phyloP scores from a whole-genome alignment of 2,113 vertebrate genomes.

The Peucedramus taeniatus region DNA sequence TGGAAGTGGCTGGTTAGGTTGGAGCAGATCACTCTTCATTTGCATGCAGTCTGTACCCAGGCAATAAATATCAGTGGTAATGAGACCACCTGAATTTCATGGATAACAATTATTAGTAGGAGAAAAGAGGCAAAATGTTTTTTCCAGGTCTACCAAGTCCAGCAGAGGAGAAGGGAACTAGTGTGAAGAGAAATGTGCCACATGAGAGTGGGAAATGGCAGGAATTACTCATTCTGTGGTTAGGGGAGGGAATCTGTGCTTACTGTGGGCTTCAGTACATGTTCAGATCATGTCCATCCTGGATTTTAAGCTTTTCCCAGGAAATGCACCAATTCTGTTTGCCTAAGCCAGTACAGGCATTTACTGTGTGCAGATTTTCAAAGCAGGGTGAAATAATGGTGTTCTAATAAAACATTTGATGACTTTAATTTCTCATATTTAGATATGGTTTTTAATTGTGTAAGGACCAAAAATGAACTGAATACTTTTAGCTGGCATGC shows the following conservation, averaged over 20 bases:
- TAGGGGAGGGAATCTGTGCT: neutral
- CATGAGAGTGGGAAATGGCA: neutral
- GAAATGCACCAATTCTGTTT: neutral
- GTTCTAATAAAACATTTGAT: neutral
- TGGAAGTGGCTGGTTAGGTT: neutral
- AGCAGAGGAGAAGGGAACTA: neutral
- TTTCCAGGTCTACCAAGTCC: neutral
- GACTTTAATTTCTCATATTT: neutral
- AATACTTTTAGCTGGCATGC: neutral
- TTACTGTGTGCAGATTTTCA: neutral
- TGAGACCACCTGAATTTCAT: neutral
- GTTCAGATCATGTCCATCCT: neutral
- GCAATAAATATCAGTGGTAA: neutral
- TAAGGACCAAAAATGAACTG: neutral
- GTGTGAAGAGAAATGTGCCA: neutral
- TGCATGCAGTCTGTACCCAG: neutral
- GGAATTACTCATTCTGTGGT: neutral
- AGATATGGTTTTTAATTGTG: neutral
- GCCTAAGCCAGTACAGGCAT: neutral
- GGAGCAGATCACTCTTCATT: neutral
- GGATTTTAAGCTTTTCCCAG: neutral
- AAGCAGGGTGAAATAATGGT: neutral
- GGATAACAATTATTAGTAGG: accelerated
- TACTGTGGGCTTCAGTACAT: accelerated
- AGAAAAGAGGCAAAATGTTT: neutral